Evolutionary conservation across 2,797 vertebrate genomes (phyloP), one percentile per base, ranked within the genome.

Genomic region (Tachyglossus aculeatus): DNA sequence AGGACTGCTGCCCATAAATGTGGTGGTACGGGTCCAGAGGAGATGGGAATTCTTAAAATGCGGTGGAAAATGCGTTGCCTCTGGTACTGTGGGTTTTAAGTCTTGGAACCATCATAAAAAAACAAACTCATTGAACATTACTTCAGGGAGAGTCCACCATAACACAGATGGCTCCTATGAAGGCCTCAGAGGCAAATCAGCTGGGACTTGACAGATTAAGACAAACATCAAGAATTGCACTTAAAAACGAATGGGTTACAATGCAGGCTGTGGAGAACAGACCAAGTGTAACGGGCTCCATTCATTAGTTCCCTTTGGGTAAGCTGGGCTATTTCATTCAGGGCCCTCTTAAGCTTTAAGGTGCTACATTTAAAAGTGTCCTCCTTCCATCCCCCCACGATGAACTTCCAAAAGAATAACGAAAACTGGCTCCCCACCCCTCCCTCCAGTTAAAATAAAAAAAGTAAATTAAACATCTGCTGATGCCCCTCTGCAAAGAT

Each of bases 401-500:
- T 4, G 37, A 15, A 39, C 21, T 15, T 10, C 32, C 41, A 44
- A 34, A 15, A 27, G 9, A 22, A 55, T 43, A 13, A 7, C 36
- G 54, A 51, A 41, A 13, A 18, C 67, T 79, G n/a, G 25, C 39
- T 21, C 40, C n/a, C 43, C 31, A 78, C 31, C 50, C 21, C 13
- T 64, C 70, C 58, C 32, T 40, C 37, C 38, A 71, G 62, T 39
- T 54, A 67, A 60, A 52, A 66, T 1, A 60, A 36, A 61, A 61
- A 58, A 66, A 70, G 39, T 58, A 29, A 29, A 29, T 36, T 58
- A 29, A 29, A 29, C 45, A 48, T 48, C 9, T 48, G 45, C 15
- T 18, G 27, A 27, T 48, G 45, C n/a, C 31, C 15, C 43, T 71
- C 59, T 67, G 62, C n/a, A 71, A 58, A 77, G 63, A 56, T 50